Evolutionary conservation across 2,113 vertebrate species (phyloP).

Genomic region (Anthoscopus minutus): DNA sequence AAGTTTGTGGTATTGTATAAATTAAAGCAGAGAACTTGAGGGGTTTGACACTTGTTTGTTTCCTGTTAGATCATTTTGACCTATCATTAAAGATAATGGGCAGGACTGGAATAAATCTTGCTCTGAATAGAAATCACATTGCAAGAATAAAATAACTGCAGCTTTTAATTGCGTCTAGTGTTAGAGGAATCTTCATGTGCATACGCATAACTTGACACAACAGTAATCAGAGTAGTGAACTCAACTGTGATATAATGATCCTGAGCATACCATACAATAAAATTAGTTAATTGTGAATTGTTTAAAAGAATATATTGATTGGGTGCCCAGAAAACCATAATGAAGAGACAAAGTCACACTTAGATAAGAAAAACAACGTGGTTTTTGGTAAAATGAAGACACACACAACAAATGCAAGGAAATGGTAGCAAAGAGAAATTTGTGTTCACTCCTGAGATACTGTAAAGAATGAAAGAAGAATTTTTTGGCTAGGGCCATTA

Average conservation of each 20-base stretch:
- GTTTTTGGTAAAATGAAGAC: background rate
- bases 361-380: background rate
- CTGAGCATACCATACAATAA: background rate
- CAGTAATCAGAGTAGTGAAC: background rate
- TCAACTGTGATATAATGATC: slow-evolving; percentile 44
- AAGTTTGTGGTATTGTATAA: background rate
- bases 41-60: background rate
- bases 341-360: background rate
- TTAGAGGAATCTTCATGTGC: background rate
- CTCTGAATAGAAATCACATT: background rate
- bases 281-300: background rate
- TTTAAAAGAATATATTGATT: background rate
- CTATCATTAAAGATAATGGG: background rate
- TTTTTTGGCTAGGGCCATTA: background rate
- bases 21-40: background rate
- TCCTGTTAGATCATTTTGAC: background rate
- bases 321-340: background rate
- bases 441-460: background rate
- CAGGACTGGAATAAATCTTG: background rate
- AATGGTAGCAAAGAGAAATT: background rate
- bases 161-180: background rate
- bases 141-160: background rate
- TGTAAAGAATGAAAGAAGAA: background rate
- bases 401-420: background rate
- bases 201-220: background rate